Base-by-base conservation (phyloP, 2,888 invertebrate species). In the Anaspis maculata region DNA sequence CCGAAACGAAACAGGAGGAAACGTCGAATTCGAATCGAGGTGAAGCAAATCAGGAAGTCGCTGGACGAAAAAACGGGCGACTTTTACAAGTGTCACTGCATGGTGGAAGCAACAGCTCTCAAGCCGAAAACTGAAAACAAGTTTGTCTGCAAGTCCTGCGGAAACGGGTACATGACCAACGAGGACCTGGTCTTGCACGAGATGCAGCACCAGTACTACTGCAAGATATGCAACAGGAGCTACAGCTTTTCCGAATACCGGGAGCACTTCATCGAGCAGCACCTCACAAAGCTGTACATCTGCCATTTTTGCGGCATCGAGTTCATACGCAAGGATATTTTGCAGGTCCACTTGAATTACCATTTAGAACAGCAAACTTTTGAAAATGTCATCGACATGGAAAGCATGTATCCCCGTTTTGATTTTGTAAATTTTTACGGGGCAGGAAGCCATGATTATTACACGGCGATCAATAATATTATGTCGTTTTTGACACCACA, bases 301-400 rank as follows among this genome's bases (percentile, higher is more conserved):
- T 57, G 57, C 32, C 54, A 57, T 27, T 16, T 51, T 5, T 57
- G 57, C 30, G 34, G 41, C 15, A 41, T 41, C 15, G 54, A 57
- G 32, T 54, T 49, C 32, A 40, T 48, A n/a, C 32, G 42, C 7
- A 53, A 46, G 35, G 43, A 44, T 7, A 25, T 45, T 22, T 34
- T 57, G 9, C 31, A 44, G 9, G 42, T 43, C 16, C 57, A 57
- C 39, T 48, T 56, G 12, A 46, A 51, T 7, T 41, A 36, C 11
- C 57, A 57, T 36, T 35, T 51, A 10, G 54, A 57, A 31, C 50
- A 54, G 24, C 45, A 47, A 27, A 41, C 49, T 5, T 34, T 52
- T 14, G 54, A 52, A 10, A 48, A 46, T 27, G 50, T 57, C 16
- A 25, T 57, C 3, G 52, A 55, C 27, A 49, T 57, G 54, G 57